Percentiles rank a stretch among this genome's conserved stretches.
These are phyloP conservation scores for Heterotilapia buettikoferi DNA, from an alignment of 2,113 vertebrate genomes.

Conservation along the genomic window DNA sequence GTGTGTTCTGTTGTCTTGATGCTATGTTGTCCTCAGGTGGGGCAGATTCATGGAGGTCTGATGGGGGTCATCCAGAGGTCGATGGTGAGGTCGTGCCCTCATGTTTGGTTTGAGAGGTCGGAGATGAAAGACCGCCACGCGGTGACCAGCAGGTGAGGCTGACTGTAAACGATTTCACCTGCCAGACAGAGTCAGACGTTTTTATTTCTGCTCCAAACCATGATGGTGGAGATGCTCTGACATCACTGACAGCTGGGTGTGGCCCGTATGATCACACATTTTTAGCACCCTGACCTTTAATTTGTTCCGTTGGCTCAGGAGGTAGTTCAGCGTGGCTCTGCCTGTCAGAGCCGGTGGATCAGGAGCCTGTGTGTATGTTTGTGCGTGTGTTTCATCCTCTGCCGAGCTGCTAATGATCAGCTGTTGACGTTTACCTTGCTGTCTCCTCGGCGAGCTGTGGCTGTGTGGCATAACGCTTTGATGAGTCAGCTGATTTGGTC, in stretches of 20 bases:
- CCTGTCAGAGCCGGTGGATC: background rate
- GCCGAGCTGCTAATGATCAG: background rate
- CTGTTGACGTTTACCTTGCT: background rate
- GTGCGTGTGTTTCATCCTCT: background rate
- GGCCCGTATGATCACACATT: background rate
- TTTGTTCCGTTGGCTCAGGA: background rate
- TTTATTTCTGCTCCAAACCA: background rate
- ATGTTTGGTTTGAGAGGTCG: slow-evolving; percentile 94
- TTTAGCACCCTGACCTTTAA: background rate
- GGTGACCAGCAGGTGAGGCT: slow-evolving; percentile 74
- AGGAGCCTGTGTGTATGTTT: background rate
- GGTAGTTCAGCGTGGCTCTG: background rate
- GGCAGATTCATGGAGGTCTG: slow-evolving; percentile 88
- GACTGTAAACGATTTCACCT: background rate
- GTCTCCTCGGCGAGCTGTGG: background rate
- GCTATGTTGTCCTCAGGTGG: slow-evolving; percentile 75
- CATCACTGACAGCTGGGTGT: background rate
- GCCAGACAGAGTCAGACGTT: background rate
- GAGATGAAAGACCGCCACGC: slow-evolving; percentile 90
- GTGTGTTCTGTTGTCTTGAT: background rate
- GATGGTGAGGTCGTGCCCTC: slow-evolving; percentile 87
- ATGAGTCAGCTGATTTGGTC: background rate
- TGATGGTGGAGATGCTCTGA: background rate
- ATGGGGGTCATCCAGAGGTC: slow-evolving; percentile 92
- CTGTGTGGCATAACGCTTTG: background rate